A percentile compares a stretch with the other conserved stretches of the same genome.
phyloP scores from a whole-genome alignment of 37 sponge, comb jelly and placozoan species.

The Geodia barretti region DNA sequence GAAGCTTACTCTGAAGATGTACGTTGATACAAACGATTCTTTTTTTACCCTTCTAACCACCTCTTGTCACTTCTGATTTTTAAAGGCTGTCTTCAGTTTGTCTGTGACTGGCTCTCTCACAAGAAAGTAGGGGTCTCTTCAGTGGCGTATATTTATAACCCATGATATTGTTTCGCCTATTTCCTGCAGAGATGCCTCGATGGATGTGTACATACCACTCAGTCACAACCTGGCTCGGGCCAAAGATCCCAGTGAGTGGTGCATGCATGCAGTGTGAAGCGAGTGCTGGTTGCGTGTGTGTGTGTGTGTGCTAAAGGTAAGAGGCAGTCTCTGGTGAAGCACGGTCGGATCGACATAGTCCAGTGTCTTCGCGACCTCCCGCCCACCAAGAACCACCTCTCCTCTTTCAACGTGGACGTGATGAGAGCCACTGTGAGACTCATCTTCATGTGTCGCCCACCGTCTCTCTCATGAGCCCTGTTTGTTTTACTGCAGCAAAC shows the following conservation, averaged over 20 bases:
- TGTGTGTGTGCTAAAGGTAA: slow-evolving; percentile 32
- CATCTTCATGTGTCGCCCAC: no score
- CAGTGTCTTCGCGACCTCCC: slow-evolving; percentile 59
- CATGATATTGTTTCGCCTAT: no score
- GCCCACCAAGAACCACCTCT: slow-evolving; percentile 30
- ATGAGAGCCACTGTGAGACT: slow-evolving; percentile 47
- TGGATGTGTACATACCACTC: slow-evolving; percentile 15
- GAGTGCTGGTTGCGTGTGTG: background rate
- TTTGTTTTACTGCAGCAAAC: slow-evolving; percentile 24
- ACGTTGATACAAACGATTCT: background rate
- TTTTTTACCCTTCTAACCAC: background rate
- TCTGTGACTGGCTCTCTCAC: background rate
- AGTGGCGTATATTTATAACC: no score
- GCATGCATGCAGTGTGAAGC: background rate
- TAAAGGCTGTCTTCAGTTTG: background rate
- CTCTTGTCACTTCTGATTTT: background rate
- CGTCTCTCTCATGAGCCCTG: background rate
- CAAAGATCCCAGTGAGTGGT: slow-evolving; percentile 54
- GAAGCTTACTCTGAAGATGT: slow-evolving; percentile 63
- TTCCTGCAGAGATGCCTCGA: slow-evolving; percentile 21
- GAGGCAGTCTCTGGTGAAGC: slow-evolving; percentile 40
- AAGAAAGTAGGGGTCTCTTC: background rate
- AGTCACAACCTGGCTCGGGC: slow-evolving; percentile 29
- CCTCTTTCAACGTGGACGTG: slow-evolving; percentile 58
- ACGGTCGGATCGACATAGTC: slow-evolving; percentile 63